Evolutionary conservation across 2,797 vertebrate species (phyloP).

Genomic region (Phrynocephalus vlangalii): DNA sequence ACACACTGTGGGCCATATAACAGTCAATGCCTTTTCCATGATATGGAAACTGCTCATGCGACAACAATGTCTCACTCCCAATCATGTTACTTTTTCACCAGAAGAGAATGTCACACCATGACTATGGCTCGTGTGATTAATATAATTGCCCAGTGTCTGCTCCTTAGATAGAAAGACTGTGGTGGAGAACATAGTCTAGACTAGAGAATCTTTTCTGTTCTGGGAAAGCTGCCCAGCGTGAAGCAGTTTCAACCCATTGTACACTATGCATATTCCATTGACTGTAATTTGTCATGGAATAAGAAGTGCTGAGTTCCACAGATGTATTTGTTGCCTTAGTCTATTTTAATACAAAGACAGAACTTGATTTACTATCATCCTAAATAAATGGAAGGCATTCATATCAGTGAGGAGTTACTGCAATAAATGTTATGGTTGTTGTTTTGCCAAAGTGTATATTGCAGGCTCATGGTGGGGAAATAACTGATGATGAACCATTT

Average conservation of each 20-base stretch:
- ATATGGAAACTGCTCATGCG: background rate
- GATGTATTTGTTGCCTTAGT: slow-evolving; percentile 44
- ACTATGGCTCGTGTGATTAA: slow-evolving; percentile 4
- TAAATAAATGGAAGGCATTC: slow-evolving; percentile 39
- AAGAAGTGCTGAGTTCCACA: slow-evolving; percentile 39
- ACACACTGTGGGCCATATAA: background rate
- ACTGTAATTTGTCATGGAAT: slow-evolving; percentile 45
- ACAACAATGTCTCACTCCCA: background rate
- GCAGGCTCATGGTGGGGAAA: background rate
- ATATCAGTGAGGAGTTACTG: slow-evolving; percentile 26
- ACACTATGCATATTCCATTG: background rate
- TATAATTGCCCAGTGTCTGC: background rate
- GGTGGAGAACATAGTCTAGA: slow-evolving; percentile 4
- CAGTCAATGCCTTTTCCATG: background rate
- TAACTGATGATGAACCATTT: slow-evolving; percentile 24
- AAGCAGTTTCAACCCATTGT: background rate
- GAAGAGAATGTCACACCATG: slow-evolving; percentile 1
- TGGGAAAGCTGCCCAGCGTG: slow-evolving; percentile 17
- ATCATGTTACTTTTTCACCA: background rate
- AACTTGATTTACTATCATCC: slow-evolving; percentile 37
- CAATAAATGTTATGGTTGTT: background rate
- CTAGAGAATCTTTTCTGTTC: slow-evolving; percentile 13
- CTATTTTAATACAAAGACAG: slow-evolving; percentile 50
- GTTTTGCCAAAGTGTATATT: background rate
- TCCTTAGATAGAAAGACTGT: background rate